Conservation (phyloP, 2,888 invertebrate species). For the Yponomeuta malinellus region DNA sequence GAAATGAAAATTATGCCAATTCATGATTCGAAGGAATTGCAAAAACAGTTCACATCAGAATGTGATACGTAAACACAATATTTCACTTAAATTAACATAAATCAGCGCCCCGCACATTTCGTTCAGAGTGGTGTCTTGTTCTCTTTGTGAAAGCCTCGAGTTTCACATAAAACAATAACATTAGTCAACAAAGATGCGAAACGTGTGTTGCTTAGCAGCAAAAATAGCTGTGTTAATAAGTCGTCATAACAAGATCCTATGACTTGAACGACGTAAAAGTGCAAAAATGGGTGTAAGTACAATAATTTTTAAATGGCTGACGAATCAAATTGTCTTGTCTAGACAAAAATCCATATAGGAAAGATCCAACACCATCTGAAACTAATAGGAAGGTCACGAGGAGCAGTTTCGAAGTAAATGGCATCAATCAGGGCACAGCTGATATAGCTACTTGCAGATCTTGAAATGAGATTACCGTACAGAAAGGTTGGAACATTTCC, state of each 20-base stretch:
- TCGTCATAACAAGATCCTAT: not conserved
- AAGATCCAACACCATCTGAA: not conserved
- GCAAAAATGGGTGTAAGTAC: not conserved
- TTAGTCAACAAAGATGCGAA: conserved; percentile 6
- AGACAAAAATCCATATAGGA: not conserved
- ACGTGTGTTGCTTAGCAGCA: not conserved
- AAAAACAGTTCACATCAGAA: not conserved
- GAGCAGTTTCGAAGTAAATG: not conserved
- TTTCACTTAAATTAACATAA: not conserved
- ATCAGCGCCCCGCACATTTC: not conserved
- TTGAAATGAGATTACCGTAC: conserved; percentile 57
- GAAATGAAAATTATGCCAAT: not conserved
- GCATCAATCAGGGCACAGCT: conserved; percentile 63
- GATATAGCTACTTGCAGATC: conserved; percentile 49
- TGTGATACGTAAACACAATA: not conserved
- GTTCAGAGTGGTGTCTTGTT: not conserved
- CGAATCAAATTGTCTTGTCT: not conserved
- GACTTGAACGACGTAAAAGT: not conserved
- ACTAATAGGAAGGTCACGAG: conserved; percentile 14
- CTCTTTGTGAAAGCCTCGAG: conserved; percentile 1
- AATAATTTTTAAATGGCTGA: not conserved
- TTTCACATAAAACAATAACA: conserved; percentile 10
- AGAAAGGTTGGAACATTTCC: conserved; percentile 56
- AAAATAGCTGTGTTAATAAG: not conserved
- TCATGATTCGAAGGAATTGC: not conserved